Evolutionary conservation across 2,113 vertebrate species (phyloP).

Genomic region (Labeo rohita): DNA sequence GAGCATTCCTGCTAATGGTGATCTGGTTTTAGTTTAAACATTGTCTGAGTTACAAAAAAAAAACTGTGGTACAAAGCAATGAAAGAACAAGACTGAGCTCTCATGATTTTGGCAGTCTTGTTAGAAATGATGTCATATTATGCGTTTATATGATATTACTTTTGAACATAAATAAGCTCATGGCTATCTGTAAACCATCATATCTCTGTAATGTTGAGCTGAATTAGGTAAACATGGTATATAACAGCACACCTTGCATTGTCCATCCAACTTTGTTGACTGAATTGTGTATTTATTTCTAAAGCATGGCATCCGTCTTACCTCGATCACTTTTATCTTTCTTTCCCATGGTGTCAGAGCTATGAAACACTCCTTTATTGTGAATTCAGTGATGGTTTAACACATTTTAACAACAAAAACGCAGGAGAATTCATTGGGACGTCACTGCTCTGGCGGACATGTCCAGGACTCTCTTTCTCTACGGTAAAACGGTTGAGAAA

Average conservation of each 20-base stretch:
- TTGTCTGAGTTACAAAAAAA: not conserved
- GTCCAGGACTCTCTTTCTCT: not conserved
- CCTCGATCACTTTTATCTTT: slow-evolving; percentile 74
- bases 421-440: no score
- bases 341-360: slow-evolving; percentile 69
- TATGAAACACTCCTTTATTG: not conserved
- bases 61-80: not conserved
- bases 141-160: not conserved
- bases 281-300: not conserved
- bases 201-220: not conserved
- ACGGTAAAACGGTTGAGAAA: not conserved
- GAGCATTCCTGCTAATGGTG: not conserved
- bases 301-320: slow-evolving; percentile 56
- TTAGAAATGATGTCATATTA: not conserved
- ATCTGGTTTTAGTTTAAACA: not conserved
- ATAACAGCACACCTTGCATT: not conserved
- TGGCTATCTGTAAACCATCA: not conserved
- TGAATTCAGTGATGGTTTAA: not conserved
- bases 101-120: not conserved
- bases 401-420: not conserved
- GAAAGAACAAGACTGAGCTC: not conserved
- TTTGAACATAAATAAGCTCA: not conserved
- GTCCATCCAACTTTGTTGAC: not conserved
- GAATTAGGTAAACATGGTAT: not conserved
- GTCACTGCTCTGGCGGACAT: not conserved